Base-by-base conservation (phyloP, 2,888 invertebrate species). In the Nasonovia ribisnigri region DNA sequence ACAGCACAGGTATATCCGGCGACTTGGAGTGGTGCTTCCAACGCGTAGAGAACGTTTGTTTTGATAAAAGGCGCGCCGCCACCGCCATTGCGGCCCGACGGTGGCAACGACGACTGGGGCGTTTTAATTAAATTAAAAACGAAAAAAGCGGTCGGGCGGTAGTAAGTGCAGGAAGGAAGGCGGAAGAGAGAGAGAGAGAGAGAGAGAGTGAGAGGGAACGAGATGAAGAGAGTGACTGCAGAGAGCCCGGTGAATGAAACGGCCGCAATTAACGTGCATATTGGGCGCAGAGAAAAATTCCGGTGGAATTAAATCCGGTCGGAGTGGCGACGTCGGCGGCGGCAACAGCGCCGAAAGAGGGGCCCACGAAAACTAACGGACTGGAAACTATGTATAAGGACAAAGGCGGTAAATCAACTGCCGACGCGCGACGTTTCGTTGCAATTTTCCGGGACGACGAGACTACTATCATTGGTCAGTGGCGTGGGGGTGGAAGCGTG, bases 251-350 rank as follows among this genome's bases (percentile, higher is more conserved):
- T 36, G 88, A 43, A 89, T 11, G 48, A 84, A 93, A 90, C 36
- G 84, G 89, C 84, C 89, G 84, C 93, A 93, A 93, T 93, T 93
- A 93, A 93, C 93, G 93, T 88, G 92, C 89, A 90, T 93, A 93
- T 93, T 57, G 89, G 93, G 67, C 46, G 93, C 43, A 24, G 57
- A 84, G 89, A 89, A 90, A 93, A 84, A 90, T 84, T 90, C 84
- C 84, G 42, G 10, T 36, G 36, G 89, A 89, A 92, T 92, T 84
- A 89, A 92, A 92, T 89, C 92, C 43, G 57, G 20, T 16, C 77
- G n/a, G 29, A 36, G 57, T 84, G 67, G n/a, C 29, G 51, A 16
- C 6, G 36, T 26, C 42, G 51, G 16, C 3, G 46, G 46, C 26
- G 77, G 57, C 57, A 42, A 16, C 3, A n/a, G 36, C 20, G 43